A percentile compares a stretch with the other conserved stretches of the same genome.
phyloP scores from a whole-genome alignment of 2,113 vertebrate genomes.

The Ursus arctos region DNA sequence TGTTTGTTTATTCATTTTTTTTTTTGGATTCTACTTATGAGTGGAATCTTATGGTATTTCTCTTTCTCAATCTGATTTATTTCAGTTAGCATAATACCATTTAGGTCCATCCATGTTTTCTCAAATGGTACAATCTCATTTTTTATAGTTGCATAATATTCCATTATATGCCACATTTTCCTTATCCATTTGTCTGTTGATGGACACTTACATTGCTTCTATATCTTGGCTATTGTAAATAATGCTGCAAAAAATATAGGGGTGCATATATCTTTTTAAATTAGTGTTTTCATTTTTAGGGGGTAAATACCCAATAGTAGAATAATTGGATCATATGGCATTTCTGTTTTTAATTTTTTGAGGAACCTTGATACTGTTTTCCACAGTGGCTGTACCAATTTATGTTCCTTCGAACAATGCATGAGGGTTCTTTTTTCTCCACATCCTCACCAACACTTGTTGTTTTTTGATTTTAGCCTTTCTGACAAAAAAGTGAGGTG shows the following conservation, averaged over 20 bases:
- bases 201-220: not conserved
- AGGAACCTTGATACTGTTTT: not conserved
- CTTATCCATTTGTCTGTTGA: not conserved
- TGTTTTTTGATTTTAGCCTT: not conserved
- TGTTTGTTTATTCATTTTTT: no score
- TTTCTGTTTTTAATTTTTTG: slow-evolving; percentile 23
- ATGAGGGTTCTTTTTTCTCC: not conserved
- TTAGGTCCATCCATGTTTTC: not conserved
- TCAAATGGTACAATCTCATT: not conserved
- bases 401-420: not conserved
- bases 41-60: not conserved
- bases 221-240: not conserved
- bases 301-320: not conserved
- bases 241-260: not conserved
- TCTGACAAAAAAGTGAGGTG: not conserved
- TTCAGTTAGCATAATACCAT: not conserved
- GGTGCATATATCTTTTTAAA: not conserved
- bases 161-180: not conserved
- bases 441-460: not conserved
- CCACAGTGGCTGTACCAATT: not conserved
- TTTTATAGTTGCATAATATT: not conserved
- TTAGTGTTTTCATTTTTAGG: not conserved
- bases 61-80: not conserved
- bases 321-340: not conserved
- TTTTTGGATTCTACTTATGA: no score